Base-by-base conservation (phyloP, 2,113 vertebrate genomes). In the Camelus dromedarius region DNA sequence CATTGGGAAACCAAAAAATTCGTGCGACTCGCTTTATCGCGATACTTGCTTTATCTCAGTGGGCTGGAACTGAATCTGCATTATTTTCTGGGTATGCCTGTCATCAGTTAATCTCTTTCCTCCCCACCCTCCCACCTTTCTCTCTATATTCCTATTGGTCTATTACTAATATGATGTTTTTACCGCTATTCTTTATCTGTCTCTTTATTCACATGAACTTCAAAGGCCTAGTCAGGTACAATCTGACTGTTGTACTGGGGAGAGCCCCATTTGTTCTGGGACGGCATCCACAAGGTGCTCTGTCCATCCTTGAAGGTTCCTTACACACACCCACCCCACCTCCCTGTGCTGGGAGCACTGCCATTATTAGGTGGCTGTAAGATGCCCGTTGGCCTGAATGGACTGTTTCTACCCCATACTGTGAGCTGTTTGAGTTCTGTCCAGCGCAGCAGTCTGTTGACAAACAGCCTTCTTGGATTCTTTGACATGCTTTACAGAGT, bases 261-360 rank as follows among this genome's bases (percentile, higher is more conserved):
- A 60, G 97, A 67, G 76, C 60, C 60, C 69, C 70, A 46, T n/a
- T 70, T 48, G 35, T 91, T 93, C 72, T 56, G 32, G 79, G 70
- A 60, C 89, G 96, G 96, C 52, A 81, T 97, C 90, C 97, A 82
- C 95, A 96, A 93, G 76, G 95, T 96, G 73, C 93, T 64, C 14
- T 19, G 20, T 28, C 13, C 50, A 5, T 6, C 58, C 93, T 67
- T 95, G 98, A 96, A 97, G 97, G 88, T 54, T 70, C 26, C 6
- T 95, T 22, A 89, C 93, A 38, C 93, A 79, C 95, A 88, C 95
- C 90, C 93, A 4, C 5, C 90, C 93, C 81, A 14, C 52, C 85
- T 42, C 38, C 38, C 38, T 42, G 0, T 56, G 76, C 73, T 96
- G 96, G 92, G 56, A 85, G n/a, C 28, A 4, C 30, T 35, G 48